Base-by-base conservation (phyloP, 2,888 invertebrate genomes). In the Thera britannica region DNA sequence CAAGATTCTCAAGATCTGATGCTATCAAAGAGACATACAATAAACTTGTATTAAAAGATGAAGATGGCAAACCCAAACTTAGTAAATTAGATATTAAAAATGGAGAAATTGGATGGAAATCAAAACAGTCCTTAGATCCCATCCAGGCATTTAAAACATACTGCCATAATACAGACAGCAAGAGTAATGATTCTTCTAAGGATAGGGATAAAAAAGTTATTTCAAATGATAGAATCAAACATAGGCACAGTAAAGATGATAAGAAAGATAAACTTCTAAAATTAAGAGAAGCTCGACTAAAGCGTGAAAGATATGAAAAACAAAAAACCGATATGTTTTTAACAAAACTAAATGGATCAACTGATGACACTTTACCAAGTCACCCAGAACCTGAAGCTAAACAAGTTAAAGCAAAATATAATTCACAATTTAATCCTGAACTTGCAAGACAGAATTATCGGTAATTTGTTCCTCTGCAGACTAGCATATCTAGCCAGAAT, bases 381-480 rank as follows among this genome's bases (percentile, higher is more conserved):
- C 64, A 64, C 64, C 72, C 75, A 67, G 68, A 75, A 56, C 63
- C 74, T 62, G 74, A 81, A 52, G 79, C 85, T 57, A 86, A 85
- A 58, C 79, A 77, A 72, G 87, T 96, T 38, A 94, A 95, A 75
- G 97, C 97, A 80, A 97, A 97, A 89, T 99, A 99, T 84, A 98
- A 98, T 91, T 98, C 98, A 2, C 99, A 99, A 87, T 99, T 98
- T 87, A 99, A 99, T 94, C 99, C 99, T 23, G 96, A 97, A 87
- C 85, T 97, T 62, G 98, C 98, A 11, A 95, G 97, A 80, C 98
- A 98, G 90, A 98, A 98, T 92, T 95, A 90, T 81, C 86, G 74
- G 76, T 90, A 79, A 9, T 34, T 23, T 52, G 34, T 8, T 7
- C 6, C 41, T 41, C 41, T 41, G 1, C 6, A 41, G 41, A 41